Percentiles rank a stretch among this genome's conserved stretches.
phyloP scores from a whole-genome alignment of 2,113 vertebrate species.

The Lophius piscatorius region DNA sequence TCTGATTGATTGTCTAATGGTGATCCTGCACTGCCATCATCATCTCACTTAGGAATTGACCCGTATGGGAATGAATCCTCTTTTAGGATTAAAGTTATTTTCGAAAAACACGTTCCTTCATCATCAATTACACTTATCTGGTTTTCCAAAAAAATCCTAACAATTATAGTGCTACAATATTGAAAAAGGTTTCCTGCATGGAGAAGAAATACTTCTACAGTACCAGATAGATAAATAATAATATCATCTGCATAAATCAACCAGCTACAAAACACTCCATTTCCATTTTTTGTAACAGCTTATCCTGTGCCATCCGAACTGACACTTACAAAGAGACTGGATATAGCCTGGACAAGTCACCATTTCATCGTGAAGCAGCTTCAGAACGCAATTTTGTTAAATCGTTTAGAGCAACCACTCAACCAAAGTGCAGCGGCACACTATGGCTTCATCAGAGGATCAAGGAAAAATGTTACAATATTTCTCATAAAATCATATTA shows the following conservation, averaged over 20 bases:
- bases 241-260: conserved; percentile 2
- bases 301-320: no score
- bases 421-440: no score
- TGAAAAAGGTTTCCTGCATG: neutral
- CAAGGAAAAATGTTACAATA: no score
- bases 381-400: no score
- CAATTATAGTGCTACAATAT: neutral
- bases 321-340: no score
- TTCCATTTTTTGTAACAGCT: no score
- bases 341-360: no score
- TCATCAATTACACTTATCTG: neutral
- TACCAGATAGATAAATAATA: neutral
- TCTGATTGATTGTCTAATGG: conserved; percentile 12
- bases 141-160: neutral
- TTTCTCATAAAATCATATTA: no score
- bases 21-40: neutral
- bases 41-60: conserved; percentile 5
- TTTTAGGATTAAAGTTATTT: no score
- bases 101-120: conserved; percentile 2
- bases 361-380: no score
- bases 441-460: no score
- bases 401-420: no score
- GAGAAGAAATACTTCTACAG: neutral
- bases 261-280: neutral
- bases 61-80: neutral